Evolutionary conservation across 2,888 invertebrate genomes (phyloP), one percentile per base, ranked within the genome.

Genomic region (Atrina japonica): DNA sequence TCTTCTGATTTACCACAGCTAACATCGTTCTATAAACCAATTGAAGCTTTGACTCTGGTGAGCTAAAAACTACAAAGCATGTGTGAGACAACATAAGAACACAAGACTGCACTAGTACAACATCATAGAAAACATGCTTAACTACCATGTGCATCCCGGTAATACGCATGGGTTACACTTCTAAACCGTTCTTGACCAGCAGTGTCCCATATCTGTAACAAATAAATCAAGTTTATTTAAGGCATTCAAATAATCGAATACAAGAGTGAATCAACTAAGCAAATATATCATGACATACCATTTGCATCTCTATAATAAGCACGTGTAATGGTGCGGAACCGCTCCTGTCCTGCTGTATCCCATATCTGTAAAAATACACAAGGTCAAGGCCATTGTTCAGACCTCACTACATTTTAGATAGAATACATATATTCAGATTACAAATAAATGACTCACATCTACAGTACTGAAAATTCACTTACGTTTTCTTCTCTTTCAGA

Each of bases 161-260:
- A 89, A 76, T 89, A 89, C 23, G 88, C 89, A 69, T 87, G 87
- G 45, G 88, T 88, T 47, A 89, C 86, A 77, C 88, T 88, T 47
- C 88, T 81, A 75, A 89, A 89, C 49, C 89, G 70, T 75, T 89
- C 89, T 72, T 88, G 87, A 21, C 88, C 88, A 3, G 88, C 89
- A n/a, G 89, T 89, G 75, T 89, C 89, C 89, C 89, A 89, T 49
- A 89, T 88, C 88, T 89, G 79, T 50, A 85, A 83, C 29, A 40
- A 35, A 40, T 35, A 56, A 40, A 25, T 63, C 63, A 63, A 63
- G 50, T 18, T 63, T 50, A 55, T 25, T 43, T 23, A 35, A 7
- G 29, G 29, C 60, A 61, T 29, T 30, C 60, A 49, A 49, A 18
- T 27, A 25, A n/a, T 23, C 50, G 16, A 35, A 53, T 53, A 53